Conservation (phyloP, 2,888 invertebrate species). For the Aleiodes leptofemur region DNA sequence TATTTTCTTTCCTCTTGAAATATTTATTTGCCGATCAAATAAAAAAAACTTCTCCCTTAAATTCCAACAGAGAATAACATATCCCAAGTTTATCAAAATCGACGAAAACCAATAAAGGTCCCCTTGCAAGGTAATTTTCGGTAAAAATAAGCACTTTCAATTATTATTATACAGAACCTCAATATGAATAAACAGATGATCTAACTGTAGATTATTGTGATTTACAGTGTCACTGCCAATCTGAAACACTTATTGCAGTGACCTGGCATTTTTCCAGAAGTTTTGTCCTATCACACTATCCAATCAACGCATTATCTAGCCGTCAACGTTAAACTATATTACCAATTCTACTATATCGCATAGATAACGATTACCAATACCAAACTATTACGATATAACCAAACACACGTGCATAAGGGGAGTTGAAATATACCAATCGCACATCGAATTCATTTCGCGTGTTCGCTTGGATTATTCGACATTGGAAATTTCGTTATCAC, state of each 20-base stretch:
- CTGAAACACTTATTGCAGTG: constrained; percentile 25
- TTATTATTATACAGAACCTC: no score
- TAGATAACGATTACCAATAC: constrained; percentile 46
- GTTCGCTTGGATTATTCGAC: constrained; percentile 59
- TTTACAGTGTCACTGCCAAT: constrained; percentile 4
- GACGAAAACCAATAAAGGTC: no score
- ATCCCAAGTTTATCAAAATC: no score
- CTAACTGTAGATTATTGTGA: neutral
- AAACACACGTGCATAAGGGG: constrained; percentile 21
- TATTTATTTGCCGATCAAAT: no score
- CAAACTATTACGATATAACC: constrained; percentile 39
- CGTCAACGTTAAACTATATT: constrained; percentile 54
- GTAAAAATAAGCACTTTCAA: no score
- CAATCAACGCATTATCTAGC: constrained; percentile 59
- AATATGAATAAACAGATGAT: no score
- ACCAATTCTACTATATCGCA: constrained; percentile 52
- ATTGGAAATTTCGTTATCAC: constrained; percentile 63
- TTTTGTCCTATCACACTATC: constrained; percentile 38
- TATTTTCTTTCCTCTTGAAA: no score
- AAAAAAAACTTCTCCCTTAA: no score
- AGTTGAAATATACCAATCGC: constrained; percentile 47
- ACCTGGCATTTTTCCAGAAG: constrained; percentile 51
- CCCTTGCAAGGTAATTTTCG: no score
- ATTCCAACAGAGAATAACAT: no score
- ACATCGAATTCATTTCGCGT: constrained; percentile 61